These are phyloP conservation scores for Corydoras sp. DNA, from an alignment of 2,113 vertebrate species.

Conservation along the genomic window DNA sequence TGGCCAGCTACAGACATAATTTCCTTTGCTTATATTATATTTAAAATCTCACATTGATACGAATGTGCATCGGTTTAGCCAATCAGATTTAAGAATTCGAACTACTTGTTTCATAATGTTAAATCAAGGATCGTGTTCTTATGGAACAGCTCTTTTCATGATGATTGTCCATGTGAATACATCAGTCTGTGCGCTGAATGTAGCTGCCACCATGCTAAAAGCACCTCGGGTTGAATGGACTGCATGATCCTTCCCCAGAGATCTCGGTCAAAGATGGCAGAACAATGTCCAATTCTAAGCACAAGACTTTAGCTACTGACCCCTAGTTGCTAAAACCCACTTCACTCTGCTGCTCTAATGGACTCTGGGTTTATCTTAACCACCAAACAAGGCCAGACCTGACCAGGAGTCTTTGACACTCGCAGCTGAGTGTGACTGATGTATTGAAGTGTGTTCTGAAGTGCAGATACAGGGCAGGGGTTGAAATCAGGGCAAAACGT, in stretches of 20 bases:
- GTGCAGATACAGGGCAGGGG: slow-evolving; percentile 25
- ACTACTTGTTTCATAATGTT: too few relatives aligned
- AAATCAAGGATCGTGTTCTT: too few relatives aligned
- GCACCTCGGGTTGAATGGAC: slow-evolving; percentile 9
- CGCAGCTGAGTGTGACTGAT: slow-evolving; percentile 29
- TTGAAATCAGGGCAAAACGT: slow-evolving; percentile 4
- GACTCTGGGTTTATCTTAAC: slow-evolving; percentile 30
- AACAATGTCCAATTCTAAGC: slow-evolving; percentile 33
- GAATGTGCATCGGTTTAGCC: too few relatives aligned
- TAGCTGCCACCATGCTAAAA: slow-evolving; percentile 19
- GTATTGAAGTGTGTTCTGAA: slow-evolving; percentile 25
- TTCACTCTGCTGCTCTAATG: slow-evolving; percentile 35
- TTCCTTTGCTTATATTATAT: too few relatives aligned
- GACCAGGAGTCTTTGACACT: slow-evolving; percentile 18
- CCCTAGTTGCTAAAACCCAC: slow-evolving; percentile 28
- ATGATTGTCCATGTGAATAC: too few relatives aligned
- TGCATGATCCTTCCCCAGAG: slow-evolving; percentile 16
- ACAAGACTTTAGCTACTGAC: slow-evolving; percentile 27
- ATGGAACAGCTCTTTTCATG: too few relatives aligned
- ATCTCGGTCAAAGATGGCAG: slow-evolving; percentile 35
- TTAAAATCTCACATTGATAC: too few relatives aligned
- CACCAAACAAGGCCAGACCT: slow-evolving; percentile 33
- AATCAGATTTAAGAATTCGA: too few relatives aligned
- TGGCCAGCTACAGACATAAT: too few relatives aligned
- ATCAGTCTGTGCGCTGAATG: slow-evolving; percentile 9